Evolutionary conservation across 2,113 vertebrate species (phyloP).

Genomic region (Callorhinus ursinus): DNA sequence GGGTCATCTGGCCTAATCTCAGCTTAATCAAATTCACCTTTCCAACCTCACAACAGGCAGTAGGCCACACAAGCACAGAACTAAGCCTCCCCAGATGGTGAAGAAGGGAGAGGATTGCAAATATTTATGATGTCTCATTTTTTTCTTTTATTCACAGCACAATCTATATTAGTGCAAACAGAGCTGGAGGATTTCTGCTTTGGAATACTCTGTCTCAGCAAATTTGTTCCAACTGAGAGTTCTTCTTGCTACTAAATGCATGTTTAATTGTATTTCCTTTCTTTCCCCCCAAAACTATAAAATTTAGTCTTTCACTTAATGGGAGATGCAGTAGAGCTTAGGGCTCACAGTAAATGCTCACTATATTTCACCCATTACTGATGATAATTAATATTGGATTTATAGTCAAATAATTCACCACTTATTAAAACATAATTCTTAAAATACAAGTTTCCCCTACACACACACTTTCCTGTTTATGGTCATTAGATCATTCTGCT

Average conservation of each 20-base stretch:
- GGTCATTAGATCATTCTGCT: slow-evolving; percentile 40
- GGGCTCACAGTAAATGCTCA: neutral
- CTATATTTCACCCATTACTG: slow-evolving; percentile 57
- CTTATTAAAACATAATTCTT: slow-evolving; percentile 66
- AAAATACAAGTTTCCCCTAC: neutral
- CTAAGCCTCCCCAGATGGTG: neutral
- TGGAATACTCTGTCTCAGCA: neutral
- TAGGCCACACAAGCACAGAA: neutral
- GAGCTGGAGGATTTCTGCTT: neutral
- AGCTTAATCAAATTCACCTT: neutral
- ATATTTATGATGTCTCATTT: neutral
- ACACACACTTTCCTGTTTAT: neutral
- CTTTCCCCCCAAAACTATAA: neutral
- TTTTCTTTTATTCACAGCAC: neutral
- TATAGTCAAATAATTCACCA: slow-evolving; percentile 25
- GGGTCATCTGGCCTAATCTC: neutral
- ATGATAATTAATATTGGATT: slow-evolving; percentile 51
- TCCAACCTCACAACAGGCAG: neutral
- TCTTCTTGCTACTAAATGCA: neutral
- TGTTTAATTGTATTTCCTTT: neutral
- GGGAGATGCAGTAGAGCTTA: neutral
- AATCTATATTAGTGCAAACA: neutral
- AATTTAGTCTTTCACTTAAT: slow-evolving; percentile 35
- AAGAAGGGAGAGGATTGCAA: neutral
- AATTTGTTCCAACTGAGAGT: neutral